These are phyloP conservation scores for Tineola bisselliella DNA, from an alignment of 2,888 invertebrate genomes.

Conservation along the genomic window DNA sequence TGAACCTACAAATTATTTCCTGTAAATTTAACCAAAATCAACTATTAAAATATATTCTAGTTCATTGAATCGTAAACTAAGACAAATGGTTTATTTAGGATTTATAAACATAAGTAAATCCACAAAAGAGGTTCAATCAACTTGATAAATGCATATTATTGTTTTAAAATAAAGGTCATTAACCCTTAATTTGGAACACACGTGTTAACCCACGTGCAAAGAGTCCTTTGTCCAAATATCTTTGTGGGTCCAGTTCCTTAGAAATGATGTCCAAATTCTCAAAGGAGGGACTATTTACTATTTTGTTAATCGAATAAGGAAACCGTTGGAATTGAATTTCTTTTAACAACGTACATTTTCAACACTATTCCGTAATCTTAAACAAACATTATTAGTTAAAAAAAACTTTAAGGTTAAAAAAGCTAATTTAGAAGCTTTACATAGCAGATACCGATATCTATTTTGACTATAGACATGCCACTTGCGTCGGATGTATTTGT, in stretches of 20 bases:
- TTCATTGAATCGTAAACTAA: no score
- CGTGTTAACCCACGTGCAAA: conserved; percentile 53
- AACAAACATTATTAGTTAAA: background rate
- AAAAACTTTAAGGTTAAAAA: background rate
- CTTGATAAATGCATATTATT: background rate
- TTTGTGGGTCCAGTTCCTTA: conserved; percentile 25
- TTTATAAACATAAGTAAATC: background rate
- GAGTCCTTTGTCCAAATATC: conserved; percentile 37
- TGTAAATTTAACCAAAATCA: no score
- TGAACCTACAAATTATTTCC: no score
- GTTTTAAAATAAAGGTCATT: background rate
- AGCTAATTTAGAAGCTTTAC: background rate
- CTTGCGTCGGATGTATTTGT: background rate
- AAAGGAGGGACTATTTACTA: conserved; percentile 1
- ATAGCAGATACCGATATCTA: background rate
- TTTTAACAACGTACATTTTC: no score
- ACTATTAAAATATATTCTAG: no score
- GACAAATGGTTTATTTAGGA: background rate
- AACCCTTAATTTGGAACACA: conserved; percentile 25
- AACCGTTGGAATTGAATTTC: background rate
- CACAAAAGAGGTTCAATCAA: background rate
- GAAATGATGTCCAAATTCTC: conserved; percentile 5
- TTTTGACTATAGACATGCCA: background rate
- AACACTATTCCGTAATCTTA: no score
- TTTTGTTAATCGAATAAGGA: background rate